These are phyloP conservation scores for Paralichthys olivaceus DNA, from an alignment of 2,113 vertebrate species.

Conservation along the genomic window DNA sequence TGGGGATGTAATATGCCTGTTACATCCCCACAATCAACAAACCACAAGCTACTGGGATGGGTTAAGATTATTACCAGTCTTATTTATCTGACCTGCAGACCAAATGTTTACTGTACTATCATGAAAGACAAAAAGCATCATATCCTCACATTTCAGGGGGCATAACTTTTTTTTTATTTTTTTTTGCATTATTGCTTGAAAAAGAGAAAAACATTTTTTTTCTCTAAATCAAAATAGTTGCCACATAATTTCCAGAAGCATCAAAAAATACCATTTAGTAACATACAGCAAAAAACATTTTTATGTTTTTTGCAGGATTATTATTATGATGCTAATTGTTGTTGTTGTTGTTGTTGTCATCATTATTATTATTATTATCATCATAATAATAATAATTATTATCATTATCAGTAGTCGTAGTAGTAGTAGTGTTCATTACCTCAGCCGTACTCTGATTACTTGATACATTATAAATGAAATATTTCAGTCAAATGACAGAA, in stretches of 20 bases:
- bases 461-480: neutral
- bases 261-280: neutral
- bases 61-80: neutral
- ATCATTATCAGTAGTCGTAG: no score
- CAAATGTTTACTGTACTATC: neutral
- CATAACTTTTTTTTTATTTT: no score
- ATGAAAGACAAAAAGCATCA: neutral
- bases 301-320: no score
- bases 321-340: no score
- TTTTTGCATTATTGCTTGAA: no score
- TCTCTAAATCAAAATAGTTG: no score
- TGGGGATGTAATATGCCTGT: no score
- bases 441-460: neutral
- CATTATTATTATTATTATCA: neutral
- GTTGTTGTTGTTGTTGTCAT: neutral
- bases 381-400: no score
- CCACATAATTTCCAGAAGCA: neutral
- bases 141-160: neutral
- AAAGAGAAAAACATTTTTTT: no score
- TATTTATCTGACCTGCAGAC: neutral
- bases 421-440: neutral
- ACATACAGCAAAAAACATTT: neutral
- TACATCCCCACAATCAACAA: neutral
- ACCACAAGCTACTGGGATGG: neutral
- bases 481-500: neutral